phyloP scores from a whole-genome alignment of 2,888 invertebrate species.

The Drosophila borealis region DNA sequence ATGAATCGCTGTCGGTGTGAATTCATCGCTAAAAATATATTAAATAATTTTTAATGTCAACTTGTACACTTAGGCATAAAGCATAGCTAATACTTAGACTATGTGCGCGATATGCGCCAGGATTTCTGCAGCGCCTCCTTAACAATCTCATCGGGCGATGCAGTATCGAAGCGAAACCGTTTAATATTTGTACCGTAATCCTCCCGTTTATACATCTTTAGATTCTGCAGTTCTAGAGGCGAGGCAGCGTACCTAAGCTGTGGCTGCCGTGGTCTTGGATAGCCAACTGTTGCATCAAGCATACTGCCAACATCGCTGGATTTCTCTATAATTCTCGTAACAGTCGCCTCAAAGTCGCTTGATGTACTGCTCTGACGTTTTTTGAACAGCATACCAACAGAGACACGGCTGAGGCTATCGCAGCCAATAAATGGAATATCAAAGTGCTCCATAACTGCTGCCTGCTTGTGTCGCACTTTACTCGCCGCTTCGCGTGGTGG shows the following conservation, averaged over 20 bases:
- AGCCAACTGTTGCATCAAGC: constrained; percentile 54
- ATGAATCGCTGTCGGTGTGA: not conserved
- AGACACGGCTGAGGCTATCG: constrained; percentile 24
- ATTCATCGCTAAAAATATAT: constrained; percentile 8
- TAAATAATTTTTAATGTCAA: constrained; percentile 22
- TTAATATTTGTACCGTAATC: constrained; percentile 69
- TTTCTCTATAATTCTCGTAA: constrained; percentile 8
- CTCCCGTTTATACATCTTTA: constrained; percentile 44
- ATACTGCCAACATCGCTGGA: constrained; percentile 52
- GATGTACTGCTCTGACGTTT: constrained; percentile 3
- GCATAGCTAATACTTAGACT: constrained; percentile 16
- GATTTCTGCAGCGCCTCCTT: constrained; percentile 73
- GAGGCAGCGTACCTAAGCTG: constrained; percentile 47
- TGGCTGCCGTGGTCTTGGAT: constrained; percentile 39
- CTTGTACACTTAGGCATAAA: constrained; percentile 7
- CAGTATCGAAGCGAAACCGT: constrained; percentile 78
- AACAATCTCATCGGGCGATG: constrained; percentile 82
- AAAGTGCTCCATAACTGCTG: constrained; percentile 33
- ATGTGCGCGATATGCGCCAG: constrained; percentile 66
- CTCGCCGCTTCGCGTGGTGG: constrained; percentile 58
- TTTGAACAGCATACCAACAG: constrained; percentile 4
- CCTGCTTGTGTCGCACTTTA: constrained; percentile 26
- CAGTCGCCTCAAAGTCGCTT: not conserved
- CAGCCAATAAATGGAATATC: constrained; percentile 69
- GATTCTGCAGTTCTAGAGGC: constrained; percentile 37